phyloP scores from a whole-genome alignment of 2,797 vertebrate genomes.

The Philypnodon macrostomus region DNA sequence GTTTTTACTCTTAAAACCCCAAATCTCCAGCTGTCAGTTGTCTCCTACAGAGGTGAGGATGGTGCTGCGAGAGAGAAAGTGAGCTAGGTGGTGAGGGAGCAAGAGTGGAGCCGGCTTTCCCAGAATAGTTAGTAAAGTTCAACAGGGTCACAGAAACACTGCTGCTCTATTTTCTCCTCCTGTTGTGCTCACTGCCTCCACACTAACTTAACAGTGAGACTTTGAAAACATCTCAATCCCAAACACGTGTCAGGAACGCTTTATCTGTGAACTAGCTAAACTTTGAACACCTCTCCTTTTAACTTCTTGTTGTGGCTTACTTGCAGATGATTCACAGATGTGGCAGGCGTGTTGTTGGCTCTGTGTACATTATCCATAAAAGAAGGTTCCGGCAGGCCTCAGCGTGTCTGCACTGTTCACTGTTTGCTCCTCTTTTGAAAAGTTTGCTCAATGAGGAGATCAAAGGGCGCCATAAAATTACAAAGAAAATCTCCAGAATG shows the following conservation, averaged over 20 bases:
- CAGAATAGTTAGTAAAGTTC: constrained; percentile 55
- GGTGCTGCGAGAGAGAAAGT: too few species aligned
- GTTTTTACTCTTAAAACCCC: too few species aligned
- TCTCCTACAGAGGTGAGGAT: constrained; percentile 63
- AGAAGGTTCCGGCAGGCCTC: constrained; percentile 52
- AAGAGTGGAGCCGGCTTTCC: constrained; percentile 42
- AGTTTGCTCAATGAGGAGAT: constrained; percentile 59
- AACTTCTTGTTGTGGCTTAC: constrained; percentile 22
- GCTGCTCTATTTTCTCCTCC: constrained; percentile 46
- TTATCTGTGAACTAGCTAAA: background rate
- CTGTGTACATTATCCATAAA: constrained; percentile 28
- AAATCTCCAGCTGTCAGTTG: constrained; percentile 63
- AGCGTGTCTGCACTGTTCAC: constrained; percentile 44
- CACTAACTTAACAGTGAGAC: too few species aligned
- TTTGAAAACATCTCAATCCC: constrained; percentile 21
- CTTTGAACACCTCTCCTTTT: constrained; percentile 15
- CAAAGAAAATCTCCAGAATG: constrained; percentile 63
- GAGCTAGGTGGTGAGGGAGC: constrained; percentile 19
- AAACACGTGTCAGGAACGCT: constrained; percentile 6
- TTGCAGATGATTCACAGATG: constrained; percentile 39
- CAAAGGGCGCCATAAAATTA: constrained; percentile 66
- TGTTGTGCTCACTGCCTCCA: constrained; percentile 6
- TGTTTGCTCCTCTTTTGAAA: constrained; percentile 42
- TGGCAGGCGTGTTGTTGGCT: constrained; percentile 30
- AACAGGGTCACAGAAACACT: constrained; percentile 57